A percentile compares a stretch with the other conserved stretches of the same genome.
phyloP scores from a whole-genome alignment of 2,888 invertebrate genomes.

The Ornithoptera alexandrae region DNA sequence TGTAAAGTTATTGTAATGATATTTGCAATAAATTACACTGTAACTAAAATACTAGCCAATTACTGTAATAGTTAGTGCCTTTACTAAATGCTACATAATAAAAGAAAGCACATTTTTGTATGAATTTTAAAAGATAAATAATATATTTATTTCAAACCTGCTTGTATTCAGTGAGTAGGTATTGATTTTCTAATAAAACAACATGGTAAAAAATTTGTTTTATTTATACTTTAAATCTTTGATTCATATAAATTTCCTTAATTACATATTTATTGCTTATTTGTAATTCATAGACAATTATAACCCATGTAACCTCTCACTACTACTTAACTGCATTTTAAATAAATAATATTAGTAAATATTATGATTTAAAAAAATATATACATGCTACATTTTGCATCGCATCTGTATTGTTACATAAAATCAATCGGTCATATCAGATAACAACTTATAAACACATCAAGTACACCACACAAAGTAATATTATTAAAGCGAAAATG shows the following conservation, averaged over 20 bases:
- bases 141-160: constrained; percentile 18
- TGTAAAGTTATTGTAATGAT: background rate
- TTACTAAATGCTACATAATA: constrained; percentile 19
- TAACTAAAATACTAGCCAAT: background rate
- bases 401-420: too few species aligned
- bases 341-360: too few species aligned
- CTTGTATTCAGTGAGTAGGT: constrained; percentile 10
- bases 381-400: too few species aligned
- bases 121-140: constrained; percentile 13
- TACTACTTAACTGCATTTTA: too few species aligned
- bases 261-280: too few species aligned
- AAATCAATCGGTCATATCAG: too few species aligned
- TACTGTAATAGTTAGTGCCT: constrained; percentile 12
- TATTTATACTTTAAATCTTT: background rate
- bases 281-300: too few species aligned
- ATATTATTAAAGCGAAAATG: too few species aligned
- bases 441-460: too few species aligned
- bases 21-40: background rate
- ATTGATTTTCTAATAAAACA: constrained; percentile 19
- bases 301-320: too few species aligned
- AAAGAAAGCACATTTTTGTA: constrained; percentile 26
- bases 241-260: background rate
- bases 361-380: too few species aligned
- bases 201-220: constrained; percentile 15
- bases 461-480: too few species aligned